Conservation (phyloP, 1,140 invertebrate species). For the Hylaeus volcanicus region DNA sequence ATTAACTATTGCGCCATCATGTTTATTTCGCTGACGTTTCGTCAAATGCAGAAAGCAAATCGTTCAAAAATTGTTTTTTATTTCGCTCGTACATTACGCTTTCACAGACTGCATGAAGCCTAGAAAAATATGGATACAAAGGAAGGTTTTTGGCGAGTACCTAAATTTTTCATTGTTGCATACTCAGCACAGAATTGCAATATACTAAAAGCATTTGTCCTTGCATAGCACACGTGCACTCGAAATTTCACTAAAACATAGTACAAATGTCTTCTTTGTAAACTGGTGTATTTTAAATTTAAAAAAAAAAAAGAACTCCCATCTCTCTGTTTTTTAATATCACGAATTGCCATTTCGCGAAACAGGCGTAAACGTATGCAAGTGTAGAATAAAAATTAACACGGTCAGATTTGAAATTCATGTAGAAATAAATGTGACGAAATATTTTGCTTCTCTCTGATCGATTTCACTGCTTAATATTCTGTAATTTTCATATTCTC, state of each 20-base stretch:
- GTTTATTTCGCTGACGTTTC: background rate
- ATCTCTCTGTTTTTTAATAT: background rate
- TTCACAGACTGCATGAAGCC: too few species aligned
- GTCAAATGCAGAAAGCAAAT: background rate
- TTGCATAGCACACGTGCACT: background rate
- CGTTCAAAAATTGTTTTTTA: background rate
- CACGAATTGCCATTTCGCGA: background rate
- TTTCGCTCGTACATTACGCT: too few species aligned
- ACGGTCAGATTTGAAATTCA: background rate
- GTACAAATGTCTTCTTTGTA: background rate
- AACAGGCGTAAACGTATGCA: background rate
- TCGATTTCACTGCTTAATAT: too few species aligned
- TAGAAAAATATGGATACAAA: too few species aligned
- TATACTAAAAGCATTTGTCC: background rate
- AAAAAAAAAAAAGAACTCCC: background rate
- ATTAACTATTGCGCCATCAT: slow-evolving; percentile 15
- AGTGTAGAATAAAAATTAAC: background rate
- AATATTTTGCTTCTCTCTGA: too few species aligned
- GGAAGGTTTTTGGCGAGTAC: too few species aligned
- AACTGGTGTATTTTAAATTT: background rate
- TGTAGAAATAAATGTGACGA: too few species aligned
- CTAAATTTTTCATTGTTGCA: too few species aligned
- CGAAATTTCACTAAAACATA: background rate
- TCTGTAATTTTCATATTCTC: too few species aligned
- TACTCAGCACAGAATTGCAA: background rate